A percentile compares a stretch with the other conserved stretches of the same genome.
Evolutionary conservation across 2,888 invertebrate species (phyloP).

Genomic region (Nineta flava): DNA sequence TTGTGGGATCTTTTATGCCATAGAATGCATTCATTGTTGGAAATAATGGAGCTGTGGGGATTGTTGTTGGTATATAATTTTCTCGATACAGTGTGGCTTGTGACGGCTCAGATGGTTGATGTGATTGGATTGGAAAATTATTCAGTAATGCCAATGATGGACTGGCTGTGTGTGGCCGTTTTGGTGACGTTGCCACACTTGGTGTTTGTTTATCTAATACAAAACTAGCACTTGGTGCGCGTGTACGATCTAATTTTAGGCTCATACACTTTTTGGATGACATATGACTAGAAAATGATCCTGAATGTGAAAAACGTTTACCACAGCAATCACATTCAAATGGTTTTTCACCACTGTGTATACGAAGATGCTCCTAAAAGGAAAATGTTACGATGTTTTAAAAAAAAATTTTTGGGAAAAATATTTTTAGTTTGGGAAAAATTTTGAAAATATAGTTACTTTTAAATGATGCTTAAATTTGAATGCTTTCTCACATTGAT

Average conservation of each 20-base stretch:
- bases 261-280: constrained; percentile 97
- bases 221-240: constrained; percentile 1
- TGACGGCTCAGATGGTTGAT: neutral
- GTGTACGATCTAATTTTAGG: constrained; percentile 2
- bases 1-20: neutral
- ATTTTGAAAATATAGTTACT: constrained; percentile 25
- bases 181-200: neutral
- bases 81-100: neutral
- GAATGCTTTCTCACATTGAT: constrained; percentile 95
- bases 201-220: neutral
- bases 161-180: constrained; percentile 15
- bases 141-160: constrained; percentile 19
- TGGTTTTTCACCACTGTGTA: constrained; percentile 99
- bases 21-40: neutral
- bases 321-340: constrained; percentile 96
- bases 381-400: constrained; percentile 4
- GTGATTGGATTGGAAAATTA: neutral
- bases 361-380: constrained; percentile 82
- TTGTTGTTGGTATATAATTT: neutral
- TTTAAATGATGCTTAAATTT: constrained; percentile 98
- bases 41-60: neutral
- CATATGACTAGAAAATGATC: constrained; percentile 99
- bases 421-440: too few relatives aligned
- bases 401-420: neutral
- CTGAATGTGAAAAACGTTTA: constrained; percentile 98